Conservation (phyloP, 30 jellyfish, hydroid and myxozoan species). For the Aurelia sp. region DNA sequence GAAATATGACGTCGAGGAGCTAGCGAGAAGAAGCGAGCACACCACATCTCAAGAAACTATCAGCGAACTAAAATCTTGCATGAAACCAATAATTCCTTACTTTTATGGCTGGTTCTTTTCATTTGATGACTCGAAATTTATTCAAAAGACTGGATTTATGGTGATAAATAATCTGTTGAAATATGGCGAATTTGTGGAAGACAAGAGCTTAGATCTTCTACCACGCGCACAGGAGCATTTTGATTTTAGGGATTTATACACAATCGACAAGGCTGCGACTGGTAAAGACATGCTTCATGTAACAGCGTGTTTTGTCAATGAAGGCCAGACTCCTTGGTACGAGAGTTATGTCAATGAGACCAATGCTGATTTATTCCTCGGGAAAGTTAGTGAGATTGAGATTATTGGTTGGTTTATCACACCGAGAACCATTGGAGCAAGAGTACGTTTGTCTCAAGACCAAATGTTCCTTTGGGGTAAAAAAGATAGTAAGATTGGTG, state of each 20-base stretch:
- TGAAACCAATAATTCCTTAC: constrained; percentile 52
- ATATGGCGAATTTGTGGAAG: constrained; percentile 3
- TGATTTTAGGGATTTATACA: not conserved
- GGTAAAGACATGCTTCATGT: constrained; percentile 19
- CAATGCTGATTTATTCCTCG: constrained; percentile 16
- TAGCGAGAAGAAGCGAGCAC: constrained; percentile 39
- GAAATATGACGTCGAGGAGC: constrained; percentile 30
- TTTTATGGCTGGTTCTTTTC: constrained; percentile 76
- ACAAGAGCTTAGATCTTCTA: not conserved
- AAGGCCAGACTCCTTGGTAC: constrained; percentile 34
- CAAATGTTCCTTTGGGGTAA: constrained; percentile 70
- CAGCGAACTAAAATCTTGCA: constrained; percentile 24
- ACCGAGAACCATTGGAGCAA: constrained; percentile 56
- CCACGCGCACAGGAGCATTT: not conserved
- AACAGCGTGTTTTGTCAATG: constrained; percentile 26
- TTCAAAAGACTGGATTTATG: not conserved
- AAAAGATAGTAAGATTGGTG: constrained; percentile 27
- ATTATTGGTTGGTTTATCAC: constrained; percentile 72
- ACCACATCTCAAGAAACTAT: constrained; percentile 26
- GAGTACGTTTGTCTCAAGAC: constrained; percentile 59
- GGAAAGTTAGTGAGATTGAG: constrained; percentile 40
- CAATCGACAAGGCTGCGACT: not conserved
- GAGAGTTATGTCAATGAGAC: not conserved
- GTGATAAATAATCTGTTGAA: not conserved
- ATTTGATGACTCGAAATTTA: constrained; percentile 12